A percentile compares a stretch with the other conserved stretches of the same genome.
Conservation (phyloP, 1,140 invertebrate species). For the Arctopsyche grandis region DNA sequence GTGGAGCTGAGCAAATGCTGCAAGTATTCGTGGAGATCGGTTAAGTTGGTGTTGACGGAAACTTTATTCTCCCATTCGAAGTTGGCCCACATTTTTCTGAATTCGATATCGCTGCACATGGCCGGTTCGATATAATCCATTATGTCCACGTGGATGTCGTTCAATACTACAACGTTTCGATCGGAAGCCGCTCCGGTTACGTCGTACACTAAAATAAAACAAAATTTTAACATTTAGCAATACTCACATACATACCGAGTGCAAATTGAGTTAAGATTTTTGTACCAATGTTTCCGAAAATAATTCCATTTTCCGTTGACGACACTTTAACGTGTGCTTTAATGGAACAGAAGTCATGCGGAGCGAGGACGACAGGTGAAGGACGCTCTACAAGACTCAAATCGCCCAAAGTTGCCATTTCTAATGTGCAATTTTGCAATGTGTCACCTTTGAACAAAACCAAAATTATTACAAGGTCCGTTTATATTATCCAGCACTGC, state of each 20-base stretch:
- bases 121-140: slow-evolving; percentile 99
- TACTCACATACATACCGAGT: not conserved
- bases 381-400: slow-evolving; percentile 98
- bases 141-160: slow-evolving; percentile 99
- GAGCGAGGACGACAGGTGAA: slow-evolving; percentile 92
- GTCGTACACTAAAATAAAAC: slow-evolving; percentile 82
- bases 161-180: slow-evolving; percentile 96
- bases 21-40: slow-evolving; percentile 93
- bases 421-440: slow-evolving; percentile 96
- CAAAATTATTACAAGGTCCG: slow-evolving; percentile 28
- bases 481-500: too few relatives aligned
- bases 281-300: slow-evolving; percentile 99
- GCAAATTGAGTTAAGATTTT: slow-evolving; percentile 48
- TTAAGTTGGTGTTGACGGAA: slow-evolving; percentile 94
- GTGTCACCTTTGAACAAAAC: slow-evolving; percentile 76
- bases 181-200: slow-evolving; percentile 92
- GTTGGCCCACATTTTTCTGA: slow-evolving; percentile 99
- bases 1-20: slow-evolving; percentile 93
- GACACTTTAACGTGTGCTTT: slow-evolving; percentile 96
- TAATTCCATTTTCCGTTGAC: slow-evolving; percentile 99
- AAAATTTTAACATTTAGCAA: not conserved
- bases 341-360: slow-evolving; percentile 97
- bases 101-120: slow-evolving; percentile 93
- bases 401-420: slow-evolving; percentile 97
- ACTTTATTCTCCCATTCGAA: slow-evolving; percentile 99